Evolutionary conservation across 2,113 vertebrate species (phyloP).

Genomic region (Bubalus kerabau): DNA sequence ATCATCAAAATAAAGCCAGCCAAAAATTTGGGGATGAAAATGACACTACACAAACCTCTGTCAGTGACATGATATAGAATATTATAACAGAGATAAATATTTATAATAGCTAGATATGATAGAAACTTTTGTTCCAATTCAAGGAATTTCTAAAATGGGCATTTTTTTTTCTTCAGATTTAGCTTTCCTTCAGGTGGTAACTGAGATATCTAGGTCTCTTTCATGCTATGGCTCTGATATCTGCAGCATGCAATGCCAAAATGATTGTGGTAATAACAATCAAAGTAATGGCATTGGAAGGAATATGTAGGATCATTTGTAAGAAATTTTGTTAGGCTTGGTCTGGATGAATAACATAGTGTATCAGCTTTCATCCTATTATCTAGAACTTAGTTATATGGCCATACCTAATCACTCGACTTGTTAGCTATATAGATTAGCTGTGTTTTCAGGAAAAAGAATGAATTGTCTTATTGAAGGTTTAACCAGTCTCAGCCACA

Average conservation of each 20-base stretch:
- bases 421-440: background rate
- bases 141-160: background rate
- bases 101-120: background rate
- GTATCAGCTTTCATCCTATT: background rate
- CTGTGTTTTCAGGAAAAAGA: background rate
- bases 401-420: background rate
- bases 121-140: background rate
- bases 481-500: background rate
- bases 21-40: background rate
- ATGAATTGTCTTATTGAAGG: background rate
- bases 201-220: background rate
- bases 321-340: background rate
- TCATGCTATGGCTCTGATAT: background rate
- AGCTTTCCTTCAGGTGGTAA: background rate
- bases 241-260: background rate
- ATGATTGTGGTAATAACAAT: background rate
- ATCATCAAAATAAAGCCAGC: background rate
- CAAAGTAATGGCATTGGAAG: background rate
- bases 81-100: background rate
- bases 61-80: background rate
- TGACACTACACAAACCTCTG: rapidly evolving
- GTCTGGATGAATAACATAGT: background rate
- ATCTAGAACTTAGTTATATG: background rate
- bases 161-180: background rate
- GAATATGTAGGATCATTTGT: no score